Evolutionary conservation across 2,113 vertebrate genomes (phyloP).

Genomic region (Alethe castanea): DNA sequence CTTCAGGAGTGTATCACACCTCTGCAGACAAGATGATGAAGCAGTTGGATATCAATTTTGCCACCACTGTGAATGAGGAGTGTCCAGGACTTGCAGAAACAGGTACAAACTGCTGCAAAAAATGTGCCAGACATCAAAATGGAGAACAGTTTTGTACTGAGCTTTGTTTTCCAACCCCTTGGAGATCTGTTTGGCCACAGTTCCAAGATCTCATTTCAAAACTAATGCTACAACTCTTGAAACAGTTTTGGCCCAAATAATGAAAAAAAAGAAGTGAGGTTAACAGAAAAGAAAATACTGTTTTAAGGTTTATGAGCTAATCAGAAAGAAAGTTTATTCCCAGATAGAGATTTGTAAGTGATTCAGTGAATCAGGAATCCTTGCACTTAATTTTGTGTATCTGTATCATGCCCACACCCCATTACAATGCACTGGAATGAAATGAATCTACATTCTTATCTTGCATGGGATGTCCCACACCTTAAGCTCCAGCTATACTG

Average conservation of each 20-base stretch:
- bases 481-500: not conserved
- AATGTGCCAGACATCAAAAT: not conserved
- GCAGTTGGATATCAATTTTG: conserved; percentile 82
- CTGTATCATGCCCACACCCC: not conserved
- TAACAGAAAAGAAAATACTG: not conserved
- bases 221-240: not conserved
- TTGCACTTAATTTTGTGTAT: not conserved
- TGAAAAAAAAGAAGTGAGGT: not conserved
- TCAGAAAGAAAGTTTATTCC: not conserved
- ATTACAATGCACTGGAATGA: not conserved
- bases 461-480: not conserved
- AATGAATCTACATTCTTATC: not conserved
- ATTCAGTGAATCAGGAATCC: not conserved
- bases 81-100: conserved; percentile 80
- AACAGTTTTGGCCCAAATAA: not conserved
- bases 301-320: not conserved
- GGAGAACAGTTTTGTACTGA: not conserved
- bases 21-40: conserved; percentile 84
- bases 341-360: not conserved
- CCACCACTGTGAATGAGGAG: conserved; percentile 77
- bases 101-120: conserved; percentile 71
- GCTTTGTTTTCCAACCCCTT: not conserved
- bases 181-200: not conserved
- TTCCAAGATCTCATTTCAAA: not conserved
- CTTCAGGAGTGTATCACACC: conserved; percentile 85